These are phyloP conservation scores for Rhinogobio ventralis DNA, from an alignment of 2,797 vertebrate species.

Conservation along the genomic window DNA sequence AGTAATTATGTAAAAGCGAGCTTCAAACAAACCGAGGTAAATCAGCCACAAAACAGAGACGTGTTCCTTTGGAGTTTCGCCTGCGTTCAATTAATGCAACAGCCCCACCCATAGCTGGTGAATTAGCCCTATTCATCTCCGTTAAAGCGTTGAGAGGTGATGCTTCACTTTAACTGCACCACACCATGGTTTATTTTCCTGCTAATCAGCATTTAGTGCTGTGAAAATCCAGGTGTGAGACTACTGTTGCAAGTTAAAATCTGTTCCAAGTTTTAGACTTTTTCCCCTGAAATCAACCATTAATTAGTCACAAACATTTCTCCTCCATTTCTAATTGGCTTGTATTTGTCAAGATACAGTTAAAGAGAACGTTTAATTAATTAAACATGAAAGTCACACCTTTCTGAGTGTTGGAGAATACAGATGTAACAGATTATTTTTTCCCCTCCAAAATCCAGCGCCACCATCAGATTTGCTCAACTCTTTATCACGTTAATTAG, in stretches of 20 bases:
- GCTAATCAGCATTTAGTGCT: constrained; percentile 59
- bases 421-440: constrained; percentile 75
- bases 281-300: constrained; percentile 76
- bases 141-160: constrained; percentile 47
- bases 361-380: constrained; percentile 82
- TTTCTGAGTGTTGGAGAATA: constrained; percentile 80
- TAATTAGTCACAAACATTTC: constrained; percentile 79
- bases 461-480: constrained; percentile 80
- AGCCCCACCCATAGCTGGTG: constrained; percentile 45
- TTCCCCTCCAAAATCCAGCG: constrained; percentile 62
- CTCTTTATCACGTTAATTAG: constrained; percentile 86
- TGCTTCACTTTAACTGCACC: constrained; percentile 49
- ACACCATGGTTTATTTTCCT: constrained; percentile 54
- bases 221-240: constrained; percentile 59
- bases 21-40: constrained; percentile 42
- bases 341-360: constrained; percentile 79
- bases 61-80: constrained; percentile 24
- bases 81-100: constrained; percentile 40
- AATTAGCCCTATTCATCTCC: constrained; percentile 53
- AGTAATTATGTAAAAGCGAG: constrained; percentile 33
- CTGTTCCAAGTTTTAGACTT: constrained; percentile 61
- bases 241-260: constrained; percentile 52
- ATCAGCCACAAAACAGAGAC: constrained; percentile 42
- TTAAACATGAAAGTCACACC: constrained; percentile 83
- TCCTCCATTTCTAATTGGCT: constrained; percentile 77